A percentile compares a stretch with the other conserved stretches of the same genome.
Conservation (phyloP, 2,888 invertebrate genomes). For the Amiota communis region DNA sequence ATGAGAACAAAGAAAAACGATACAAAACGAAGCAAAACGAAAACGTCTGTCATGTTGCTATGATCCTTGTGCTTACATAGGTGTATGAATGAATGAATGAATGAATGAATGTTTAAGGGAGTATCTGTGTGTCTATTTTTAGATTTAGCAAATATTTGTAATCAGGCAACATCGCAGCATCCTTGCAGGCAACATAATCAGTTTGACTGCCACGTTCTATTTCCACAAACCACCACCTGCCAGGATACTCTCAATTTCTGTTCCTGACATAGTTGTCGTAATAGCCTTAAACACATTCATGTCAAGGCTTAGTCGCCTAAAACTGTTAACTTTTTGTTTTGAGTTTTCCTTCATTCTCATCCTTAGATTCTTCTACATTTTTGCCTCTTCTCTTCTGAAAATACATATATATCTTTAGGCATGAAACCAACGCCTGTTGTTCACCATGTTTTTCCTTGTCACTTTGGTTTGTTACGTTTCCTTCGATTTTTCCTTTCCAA, state of each 20-base stretch:
- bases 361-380: neutral
- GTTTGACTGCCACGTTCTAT: slow-evolving; percentile 16
- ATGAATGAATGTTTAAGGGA: too few relatives aligned
- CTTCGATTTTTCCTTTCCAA: neutral
- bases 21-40: too few relatives aligned
- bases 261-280: neutral
- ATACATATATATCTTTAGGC: neutral
- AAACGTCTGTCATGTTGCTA: too few relatives aligned
- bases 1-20: too few relatives aligned
- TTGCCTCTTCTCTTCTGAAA: neutral
- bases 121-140: slow-evolving; percentile 9
- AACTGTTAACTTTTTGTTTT: slow-evolving; percentile 20
- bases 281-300: neutral
- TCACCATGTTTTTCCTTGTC: neutral
- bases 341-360: too few relatives aligned
- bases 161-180: slow-evolving; percentile 2
- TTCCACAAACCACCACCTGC: neutral
- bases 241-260: neutral
- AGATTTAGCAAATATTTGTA: neutral
- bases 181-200: slow-evolving; percentile 16
- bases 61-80: too few relatives aligned
- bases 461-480: neutral
- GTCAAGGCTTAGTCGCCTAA: neutral
- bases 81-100: too few relatives aligned
- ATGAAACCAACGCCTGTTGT: neutral